Conservation (phyloP, 2,888 invertebrate species). For the Ryuthela nishihirai region DNA sequence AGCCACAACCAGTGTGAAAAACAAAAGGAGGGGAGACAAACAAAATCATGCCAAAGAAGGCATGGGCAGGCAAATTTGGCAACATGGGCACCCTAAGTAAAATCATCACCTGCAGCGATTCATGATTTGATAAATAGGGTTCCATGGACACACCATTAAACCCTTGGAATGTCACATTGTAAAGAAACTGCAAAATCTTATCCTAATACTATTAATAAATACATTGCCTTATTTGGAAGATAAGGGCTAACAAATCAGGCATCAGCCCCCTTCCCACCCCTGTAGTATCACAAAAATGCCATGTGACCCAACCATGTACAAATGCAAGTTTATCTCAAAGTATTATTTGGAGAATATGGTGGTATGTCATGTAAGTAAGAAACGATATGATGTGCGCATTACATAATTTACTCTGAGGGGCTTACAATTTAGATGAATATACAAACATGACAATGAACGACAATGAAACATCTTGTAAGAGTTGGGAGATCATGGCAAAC, state of each 20-base stretch:
- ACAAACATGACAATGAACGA: slow-evolving; percentile 24
- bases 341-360: slow-evolving; percentile 16
- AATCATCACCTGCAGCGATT: too few species aligned
- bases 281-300: slow-evolving; percentile 26
- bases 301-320: slow-evolving; percentile 11
- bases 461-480: slow-evolving; percentile 12
- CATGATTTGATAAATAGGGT: too few species aligned
- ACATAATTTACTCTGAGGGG: slow-evolving; percentile 21
- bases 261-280: slow-evolving; percentile 1
- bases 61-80: too few species aligned
- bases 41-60: too few species aligned
- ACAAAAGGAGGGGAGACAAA: too few species aligned
- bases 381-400: slow-evolving; percentile 33
- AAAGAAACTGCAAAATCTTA: slow-evolving; percentile 1
- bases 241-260: slow-evolving; percentile 12
- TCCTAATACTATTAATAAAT: neutral
- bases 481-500: slow-evolving; percentile 20
- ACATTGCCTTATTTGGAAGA: slow-evolving; percentile 8
- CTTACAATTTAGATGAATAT: slow-evolving; percentile 15
- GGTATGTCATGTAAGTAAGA: slow-evolving; percentile 18
- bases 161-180: slow-evolving; percentile 9
- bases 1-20: too few species aligned
- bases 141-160: too few species aligned
- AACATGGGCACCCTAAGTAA: too few species aligned
- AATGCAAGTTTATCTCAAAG: slow-evolving; percentile 13